phyloP scores from a whole-genome alignment of 2,797 vertebrate species.

The Melopsittacus undulatus region DNA sequence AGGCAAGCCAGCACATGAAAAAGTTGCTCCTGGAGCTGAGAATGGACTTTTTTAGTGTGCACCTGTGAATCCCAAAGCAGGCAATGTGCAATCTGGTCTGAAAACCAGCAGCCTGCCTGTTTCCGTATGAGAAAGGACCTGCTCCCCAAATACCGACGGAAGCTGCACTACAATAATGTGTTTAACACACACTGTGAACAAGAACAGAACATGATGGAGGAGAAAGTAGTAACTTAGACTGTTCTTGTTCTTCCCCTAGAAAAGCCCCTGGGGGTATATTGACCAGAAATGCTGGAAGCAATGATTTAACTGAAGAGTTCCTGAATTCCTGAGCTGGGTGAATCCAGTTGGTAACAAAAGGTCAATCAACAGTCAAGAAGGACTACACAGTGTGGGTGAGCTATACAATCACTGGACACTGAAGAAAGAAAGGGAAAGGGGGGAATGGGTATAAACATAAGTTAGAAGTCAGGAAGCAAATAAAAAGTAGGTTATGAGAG shows the following conservation, averaged over 20 bases:
- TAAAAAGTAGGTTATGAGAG: not conserved
- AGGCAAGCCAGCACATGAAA: not conserved
- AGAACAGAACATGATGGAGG: not conserved
- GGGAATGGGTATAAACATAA: not conserved
- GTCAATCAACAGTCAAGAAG: not conserved
- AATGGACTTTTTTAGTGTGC: not conserved
- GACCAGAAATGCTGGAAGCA: not conserved
- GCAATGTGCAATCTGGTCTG: not conserved
- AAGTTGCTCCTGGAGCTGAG: not conserved
- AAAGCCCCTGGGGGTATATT: not conserved
- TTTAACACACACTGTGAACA: not conserved
- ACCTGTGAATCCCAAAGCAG: not conserved
- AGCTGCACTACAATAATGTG: not conserved
- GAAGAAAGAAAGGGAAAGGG: not conserved
- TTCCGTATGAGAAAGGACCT: not conserved
- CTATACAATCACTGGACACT: not conserved
- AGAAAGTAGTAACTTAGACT: not conserved
- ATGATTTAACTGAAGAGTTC: not conserved
- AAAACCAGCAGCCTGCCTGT: not conserved
- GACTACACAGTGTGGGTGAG: accelerated
- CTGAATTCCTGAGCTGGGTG: not conserved
- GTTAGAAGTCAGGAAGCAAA: not conserved
- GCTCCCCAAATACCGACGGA: not conserved
- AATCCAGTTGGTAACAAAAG: not conserved
- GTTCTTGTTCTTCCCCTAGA: not conserved